Evolutionary conservation across 2,797 vertebrate species (phyloP), one percentile per base, ranked within the genome.

Genomic region (Chloroceryle amazona): DNA sequence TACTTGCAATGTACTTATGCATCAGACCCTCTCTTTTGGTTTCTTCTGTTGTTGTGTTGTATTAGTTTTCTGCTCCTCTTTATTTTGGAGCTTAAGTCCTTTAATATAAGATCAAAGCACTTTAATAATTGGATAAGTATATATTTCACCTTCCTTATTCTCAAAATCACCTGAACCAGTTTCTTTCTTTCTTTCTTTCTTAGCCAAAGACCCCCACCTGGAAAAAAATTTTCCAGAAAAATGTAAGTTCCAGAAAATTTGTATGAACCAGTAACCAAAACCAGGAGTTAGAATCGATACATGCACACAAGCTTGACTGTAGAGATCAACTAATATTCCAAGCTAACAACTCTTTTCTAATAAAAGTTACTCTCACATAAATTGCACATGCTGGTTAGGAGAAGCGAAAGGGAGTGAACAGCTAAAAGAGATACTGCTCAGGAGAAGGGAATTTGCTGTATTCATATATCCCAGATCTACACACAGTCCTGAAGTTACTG

Each of bases 171-270:
- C 94, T 97, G 96, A 97, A 96, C 84, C 94, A 95, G 94, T 96
- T 96, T 97, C 95, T 94, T 96, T 97, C 95, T 97, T 97, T 96
- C 95, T 96, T 97, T 97, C 94, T 97, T 97, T 97, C 94, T 97
- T 96, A 96, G 95, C 95, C 96, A 97, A 97, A 97, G 93, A 96
- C 96, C 86, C 96, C 96, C 96, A 96, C 96, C 94, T 97, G 95
- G 96, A 96, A 97, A 96, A 97, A 97, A 97, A 97, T 96, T 96
- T 96, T 96, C 96, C 96, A 97, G 93, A 97, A 96, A 97, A 96
- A 97, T 97, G 95, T 97, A 96, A 96, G 96, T 97, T 97, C 96
- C 93, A 97, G 95, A 96, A 96, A 93, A 96, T 94, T 96, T 96
- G 95, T 97, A 85, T 97, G 74, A 97, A 96, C 91, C 78, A 93